A percentile compares a stretch with the other conserved stretches of the same genome.
Conservation (phyloP, 2,888 invertebrate genomes). For the Cephus rjabovi region DNA sequence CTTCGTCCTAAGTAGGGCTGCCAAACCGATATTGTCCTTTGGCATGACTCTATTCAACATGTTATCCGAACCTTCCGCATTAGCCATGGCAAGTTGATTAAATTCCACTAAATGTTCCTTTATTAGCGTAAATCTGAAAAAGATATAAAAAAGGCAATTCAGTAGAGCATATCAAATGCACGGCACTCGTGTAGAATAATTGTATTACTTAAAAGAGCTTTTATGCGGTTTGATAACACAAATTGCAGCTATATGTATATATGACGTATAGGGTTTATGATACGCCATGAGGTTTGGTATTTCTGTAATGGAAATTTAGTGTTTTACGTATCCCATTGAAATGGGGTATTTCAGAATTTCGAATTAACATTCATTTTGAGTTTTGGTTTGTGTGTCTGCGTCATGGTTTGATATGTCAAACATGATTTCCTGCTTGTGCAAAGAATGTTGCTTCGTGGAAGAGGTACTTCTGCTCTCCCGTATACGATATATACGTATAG, state of each 20-base stretch:
- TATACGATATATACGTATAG: background rate
- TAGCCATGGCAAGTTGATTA: constrained; percentile 98
- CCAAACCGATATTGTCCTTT: constrained; percentile 98
- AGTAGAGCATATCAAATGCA: background rate
- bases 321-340: background rate
- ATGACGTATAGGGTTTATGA: background rate
- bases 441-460: background rate
- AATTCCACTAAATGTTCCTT: constrained; percentile 98
- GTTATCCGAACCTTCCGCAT: constrained; percentile 97
- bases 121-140: constrained; percentile 88
- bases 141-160: background rate
- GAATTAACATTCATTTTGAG: background rate
- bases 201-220: background rate
- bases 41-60: constrained; percentile 99
- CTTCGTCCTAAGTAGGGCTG: constrained; percentile 94
- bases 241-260: too few species aligned
- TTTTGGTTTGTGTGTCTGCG: background rate
- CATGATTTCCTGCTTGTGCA: background rate
- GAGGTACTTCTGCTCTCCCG: background rate
- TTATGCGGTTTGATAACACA: background rate
- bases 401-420: background rate
- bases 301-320: background rate
- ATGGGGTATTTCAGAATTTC: background rate
- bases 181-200: background rate
- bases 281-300: background rate